These are phyloP conservation scores for Synanthedon andrenaeformis DNA, from an alignment of 2,888 invertebrate species.

Conservation along the genomic window DNA sequence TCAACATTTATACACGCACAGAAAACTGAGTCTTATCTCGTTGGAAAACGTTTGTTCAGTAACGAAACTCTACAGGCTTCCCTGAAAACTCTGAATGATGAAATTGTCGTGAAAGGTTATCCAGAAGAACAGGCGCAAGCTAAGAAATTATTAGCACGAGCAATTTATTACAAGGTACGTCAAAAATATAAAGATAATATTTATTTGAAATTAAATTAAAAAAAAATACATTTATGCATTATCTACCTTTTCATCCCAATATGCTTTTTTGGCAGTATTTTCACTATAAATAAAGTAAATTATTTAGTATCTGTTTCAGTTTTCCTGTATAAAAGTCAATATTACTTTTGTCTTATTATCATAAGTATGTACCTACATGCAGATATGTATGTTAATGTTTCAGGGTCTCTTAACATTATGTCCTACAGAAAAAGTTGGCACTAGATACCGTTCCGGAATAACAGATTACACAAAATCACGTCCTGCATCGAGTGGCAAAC, in stretches of 20 bases:
- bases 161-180: conserved; percentile 1
- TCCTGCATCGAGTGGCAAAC: conserved; percentile 69
- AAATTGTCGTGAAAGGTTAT: conserved; percentile 41
- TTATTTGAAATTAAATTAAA: too few relatives aligned
- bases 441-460: conserved; percentile 53
- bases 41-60: conserved; percentile 51
- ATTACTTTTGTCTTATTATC: too few relatives aligned
- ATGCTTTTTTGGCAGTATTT: too few relatives aligned
- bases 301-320: too few relatives aligned
- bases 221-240: too few relatives aligned
- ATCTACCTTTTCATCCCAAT: too few relatives aligned
- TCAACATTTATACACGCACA: conserved; percentile 68
- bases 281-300: too few relatives aligned
- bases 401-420: conserved; percentile 64
- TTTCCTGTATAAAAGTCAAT: too few relatives aligned
- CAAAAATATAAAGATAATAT: too few relatives aligned
- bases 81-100: not conserved
- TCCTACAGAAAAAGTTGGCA: conserved; percentile 40
- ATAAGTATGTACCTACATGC: too few relatives aligned
- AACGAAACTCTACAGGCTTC: conserved; percentile 21
- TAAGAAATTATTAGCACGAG: not conserved
- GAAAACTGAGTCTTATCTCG: conserved; percentile 60
- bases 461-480: conserved; percentile 40
- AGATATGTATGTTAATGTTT: conserved; percentile 3
- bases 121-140: not conserved